phyloP scores from a whole-genome alignment of 2,888 invertebrate genomes.

The Megaustenia siamemsis region DNA sequence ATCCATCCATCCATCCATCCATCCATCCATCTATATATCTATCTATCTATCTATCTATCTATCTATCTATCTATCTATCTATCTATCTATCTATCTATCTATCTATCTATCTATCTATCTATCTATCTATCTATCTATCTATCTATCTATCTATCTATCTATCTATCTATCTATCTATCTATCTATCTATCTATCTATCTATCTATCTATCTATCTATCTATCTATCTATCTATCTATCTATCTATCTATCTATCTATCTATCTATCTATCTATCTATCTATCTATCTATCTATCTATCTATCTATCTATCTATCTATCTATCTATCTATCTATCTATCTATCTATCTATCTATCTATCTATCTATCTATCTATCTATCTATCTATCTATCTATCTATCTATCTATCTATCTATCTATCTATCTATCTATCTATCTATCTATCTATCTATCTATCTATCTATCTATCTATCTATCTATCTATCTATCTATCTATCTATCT shows the following conservation, averaged over 20 bases:
- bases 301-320: constrained; percentile 2
- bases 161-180: constrained; percentile 11
- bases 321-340: constrained; percentile 2
- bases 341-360: constrained; percentile 2
- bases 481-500: constrained; percentile 15
- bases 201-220: constrained; percentile 4
- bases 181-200: not conserved
- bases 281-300: constrained; percentile 2
- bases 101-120: not conserved
- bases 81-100: not conserved
- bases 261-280: constrained; percentile 2
- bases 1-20: not conserved
- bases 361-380: constrained; percentile 18
- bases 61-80: not conserved
- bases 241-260: constrained; percentile 9
- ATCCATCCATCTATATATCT: not conserved
- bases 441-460: not conserved
- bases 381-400: constrained; percentile 5
- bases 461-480: not conserved
- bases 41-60: constrained; percentile 20
- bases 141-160: not conserved
- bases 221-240: constrained; percentile 12
- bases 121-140: not conserved
- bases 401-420: not conserved
- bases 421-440: not conserved